Conservation (phyloP, 2,888 invertebrate genomes). For the Pantelozetes paolii region DNA sequence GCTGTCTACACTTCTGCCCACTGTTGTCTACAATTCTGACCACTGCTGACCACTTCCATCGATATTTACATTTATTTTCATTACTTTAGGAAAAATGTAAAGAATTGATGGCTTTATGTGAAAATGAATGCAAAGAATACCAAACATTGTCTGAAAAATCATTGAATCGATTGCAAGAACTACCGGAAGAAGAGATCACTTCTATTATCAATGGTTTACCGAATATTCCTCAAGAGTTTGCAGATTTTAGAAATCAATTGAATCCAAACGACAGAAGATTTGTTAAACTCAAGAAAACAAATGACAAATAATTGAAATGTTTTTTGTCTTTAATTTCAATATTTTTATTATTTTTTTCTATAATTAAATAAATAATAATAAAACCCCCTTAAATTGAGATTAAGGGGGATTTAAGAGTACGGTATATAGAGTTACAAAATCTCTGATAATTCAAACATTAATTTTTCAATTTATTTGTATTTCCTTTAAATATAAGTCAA, state of each 20-base stretch:
- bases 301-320: not conserved
- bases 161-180: not conserved
- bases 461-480: no score
- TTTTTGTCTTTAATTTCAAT: not conserved
- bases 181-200: not conserved
- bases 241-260: not conserved
- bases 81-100: slow-evolving; percentile 23
- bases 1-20: no score
- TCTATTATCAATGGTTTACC: not conserved
- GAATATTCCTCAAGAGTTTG: not conserved
- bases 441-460: no score
- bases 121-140: slow-evolving; percentile 8
- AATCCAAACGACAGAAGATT: not conserved
- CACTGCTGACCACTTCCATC: no score
- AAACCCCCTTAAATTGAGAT: no score
- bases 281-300: not conserved
- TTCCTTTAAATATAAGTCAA: no score
- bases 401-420: no score
- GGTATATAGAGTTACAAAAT: no score
- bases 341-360: not conserved
- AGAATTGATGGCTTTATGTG: slow-evolving; percentile 7
- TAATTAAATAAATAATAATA: not conserved
- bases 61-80: not conserved
- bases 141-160: not conserved
- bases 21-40: no score